Percentiles rank a stretch among this genome's conserved stretches.
Evolutionary conservation across 30 jellyfish, hydroid and myxozoan genomes (phyloP).

Genomic region (Pseudorhiza aurosa): DNA sequence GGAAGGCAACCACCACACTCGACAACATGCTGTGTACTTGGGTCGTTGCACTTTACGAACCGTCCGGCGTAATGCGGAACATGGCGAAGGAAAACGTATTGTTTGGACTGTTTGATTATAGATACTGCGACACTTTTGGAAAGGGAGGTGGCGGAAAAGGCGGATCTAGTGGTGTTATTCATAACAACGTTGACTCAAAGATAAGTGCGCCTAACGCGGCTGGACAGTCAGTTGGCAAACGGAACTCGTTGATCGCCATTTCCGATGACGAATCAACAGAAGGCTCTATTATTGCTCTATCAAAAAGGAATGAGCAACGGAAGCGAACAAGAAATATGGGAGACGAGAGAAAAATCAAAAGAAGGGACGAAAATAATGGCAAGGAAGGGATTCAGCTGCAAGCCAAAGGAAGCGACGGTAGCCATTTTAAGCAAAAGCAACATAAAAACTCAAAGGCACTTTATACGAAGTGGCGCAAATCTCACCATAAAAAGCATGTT

Average conservation of each 20-base stretch:
- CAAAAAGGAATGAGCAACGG: background rate
- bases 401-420: too few relatives aligned
- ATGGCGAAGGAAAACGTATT: conserved; percentile 77
- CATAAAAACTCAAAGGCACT: too few relatives aligned
- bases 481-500: background rate
- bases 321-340: background rate
- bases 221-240: conserved; percentile 40
- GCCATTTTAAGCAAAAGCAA: too few relatives aligned
- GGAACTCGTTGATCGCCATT: background rate
- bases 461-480: too few relatives aligned
- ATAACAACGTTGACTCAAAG: conserved; percentile 18
- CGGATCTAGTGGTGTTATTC: conserved; percentile 77
- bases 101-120: conserved; percentile 71
- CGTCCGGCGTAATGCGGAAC: conserved; percentile 84
- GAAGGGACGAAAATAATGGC: background rate
- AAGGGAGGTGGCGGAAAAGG: conserved; percentile 93
- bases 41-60: conserved; percentile 91
- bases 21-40: conserved; percentile 85
- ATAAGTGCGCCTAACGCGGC: conserved; percentile 59
- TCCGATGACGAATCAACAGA: too few relatives aligned
- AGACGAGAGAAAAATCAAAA: background rate
- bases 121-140: conserved; percentile 90
- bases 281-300: too few relatives aligned
- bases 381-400: too few relatives aligned
- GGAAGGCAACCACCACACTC: conserved; percentile 85